Percentiles rank a stretch among this genome's conserved stretches.
phyloP scores from a whole-genome alignment of 1,140 invertebrate species.

The Muscidifurax raptorellus region DNA sequence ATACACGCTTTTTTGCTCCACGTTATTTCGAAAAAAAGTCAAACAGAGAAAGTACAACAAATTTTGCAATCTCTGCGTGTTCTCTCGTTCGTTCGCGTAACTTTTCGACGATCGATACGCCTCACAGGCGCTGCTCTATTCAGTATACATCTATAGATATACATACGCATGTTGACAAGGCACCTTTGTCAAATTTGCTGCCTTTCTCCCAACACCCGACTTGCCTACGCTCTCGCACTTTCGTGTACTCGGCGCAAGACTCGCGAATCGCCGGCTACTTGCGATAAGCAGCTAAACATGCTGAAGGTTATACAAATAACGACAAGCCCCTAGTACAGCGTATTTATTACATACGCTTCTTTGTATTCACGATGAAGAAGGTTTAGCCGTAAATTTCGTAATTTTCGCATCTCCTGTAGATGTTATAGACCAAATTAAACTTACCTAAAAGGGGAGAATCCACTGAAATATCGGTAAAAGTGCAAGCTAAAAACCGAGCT shows the following conservation, averaged over 20 bases:
- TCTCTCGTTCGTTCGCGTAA: background rate
- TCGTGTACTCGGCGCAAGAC: background rate
- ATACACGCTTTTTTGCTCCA: too few species aligned
- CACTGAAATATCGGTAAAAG: too few species aligned
- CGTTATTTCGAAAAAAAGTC: background rate
- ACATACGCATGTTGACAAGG: background rate
- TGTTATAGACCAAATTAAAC: too few species aligned
- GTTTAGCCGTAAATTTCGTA: too few species aligned
- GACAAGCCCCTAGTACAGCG: background rate
- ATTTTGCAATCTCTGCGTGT: background rate
- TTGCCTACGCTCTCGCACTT: background rate
- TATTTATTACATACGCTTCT: background rate
- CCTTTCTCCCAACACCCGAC: constrained; percentile 18
- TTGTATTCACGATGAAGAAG: background rate
- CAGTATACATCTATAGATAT: background rate
- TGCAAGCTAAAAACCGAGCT: too few species aligned
- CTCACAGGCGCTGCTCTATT: constrained; percentile 28
- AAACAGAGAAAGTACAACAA: background rate
- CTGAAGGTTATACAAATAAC: constrained; percentile 35
- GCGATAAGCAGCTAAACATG: constrained; percentile 14
- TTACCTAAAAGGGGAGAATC: too few species aligned
- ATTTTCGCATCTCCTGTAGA: too few species aligned
- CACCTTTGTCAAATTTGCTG: constrained; percentile 17
- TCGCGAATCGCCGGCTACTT: constrained; percentile 9
- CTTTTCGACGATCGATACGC: background rate